Conservation (phyloP, 2,113 vertebrate species). For the Tachysurus fulvidraco region DNA sequence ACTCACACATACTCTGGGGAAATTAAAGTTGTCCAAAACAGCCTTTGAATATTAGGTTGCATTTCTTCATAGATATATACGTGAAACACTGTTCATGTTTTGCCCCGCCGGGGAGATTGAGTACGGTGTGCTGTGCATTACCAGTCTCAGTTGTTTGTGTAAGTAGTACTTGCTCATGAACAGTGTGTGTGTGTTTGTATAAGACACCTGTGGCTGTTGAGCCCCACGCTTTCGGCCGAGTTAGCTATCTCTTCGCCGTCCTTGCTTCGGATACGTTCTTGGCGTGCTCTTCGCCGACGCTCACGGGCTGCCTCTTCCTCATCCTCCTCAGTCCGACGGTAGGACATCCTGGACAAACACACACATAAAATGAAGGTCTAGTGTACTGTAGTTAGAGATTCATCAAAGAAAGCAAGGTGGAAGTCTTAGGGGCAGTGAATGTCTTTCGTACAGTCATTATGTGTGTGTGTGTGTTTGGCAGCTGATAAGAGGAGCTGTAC, state of each 20-base stretch:
- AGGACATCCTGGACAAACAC: slow-evolving; percentile 75
- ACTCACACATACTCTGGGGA: neutral
- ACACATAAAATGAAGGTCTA: neutral
- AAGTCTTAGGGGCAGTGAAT: slow-evolving; percentile 17
- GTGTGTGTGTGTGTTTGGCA: slow-evolving; percentile 7
- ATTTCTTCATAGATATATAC: neutral
- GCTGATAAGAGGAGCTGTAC: slow-evolving; percentile 24
- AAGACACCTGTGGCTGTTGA: slow-evolving; percentile 87
- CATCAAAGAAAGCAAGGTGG: neutral
- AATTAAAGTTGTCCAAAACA: neutral
- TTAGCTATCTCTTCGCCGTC: slow-evolving; percentile 79
- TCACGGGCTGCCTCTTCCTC: slow-evolving; percentile 94
- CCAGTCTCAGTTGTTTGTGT: neutral
- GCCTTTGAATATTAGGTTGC: neutral
- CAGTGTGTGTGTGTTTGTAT: neutral
- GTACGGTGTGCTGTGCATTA: neutral
- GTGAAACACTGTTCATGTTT: neutral
- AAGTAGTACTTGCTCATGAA: neutral
- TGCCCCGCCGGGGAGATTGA: neutral
- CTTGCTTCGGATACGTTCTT: slow-evolving; percentile 81
- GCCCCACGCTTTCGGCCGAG: slow-evolving; percentile 74
- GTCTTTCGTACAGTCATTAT: slow-evolving; percentile 24
- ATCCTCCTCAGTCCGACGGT: slow-evolving; percentile 84
- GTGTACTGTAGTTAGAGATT: neutral
- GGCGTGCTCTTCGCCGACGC: slow-evolving; percentile 88